Conservation (phyloP, 2,888 invertebrate species). For the Agrochola circellaris region DNA sequence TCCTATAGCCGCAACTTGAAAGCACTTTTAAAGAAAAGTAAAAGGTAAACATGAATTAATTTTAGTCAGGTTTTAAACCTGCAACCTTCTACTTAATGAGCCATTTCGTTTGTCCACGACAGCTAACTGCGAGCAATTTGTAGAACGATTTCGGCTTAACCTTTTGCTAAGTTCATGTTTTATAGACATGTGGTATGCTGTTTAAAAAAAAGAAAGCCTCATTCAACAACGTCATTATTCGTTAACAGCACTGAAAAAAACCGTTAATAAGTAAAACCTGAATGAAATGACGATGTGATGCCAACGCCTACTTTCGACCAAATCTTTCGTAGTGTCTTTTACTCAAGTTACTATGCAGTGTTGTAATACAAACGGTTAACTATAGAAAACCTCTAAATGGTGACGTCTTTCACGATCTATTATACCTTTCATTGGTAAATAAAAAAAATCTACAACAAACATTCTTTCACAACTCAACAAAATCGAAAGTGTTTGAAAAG, state of each 20-base stretch:
- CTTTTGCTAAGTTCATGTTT: conserved; percentile 3
- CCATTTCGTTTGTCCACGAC: too few relatives aligned
- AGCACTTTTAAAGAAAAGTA: neutral
- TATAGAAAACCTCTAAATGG: conserved; percentile 33
- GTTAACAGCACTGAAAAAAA: conserved; percentile 28
- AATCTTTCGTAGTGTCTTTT: conserved; percentile 7
- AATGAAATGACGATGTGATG: conserved; percentile 8
- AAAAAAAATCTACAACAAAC: conserved; percentile 67
- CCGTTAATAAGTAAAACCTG: conserved; percentile 38
- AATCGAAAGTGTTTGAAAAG: conserved; percentile 82
- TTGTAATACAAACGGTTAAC: conserved; percentile 37
- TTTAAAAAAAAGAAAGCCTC: conserved; percentile 45
- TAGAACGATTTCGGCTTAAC: neutral
- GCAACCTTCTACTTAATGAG: neutral
- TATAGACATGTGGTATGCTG: neutral
- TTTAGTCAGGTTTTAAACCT: neutral
- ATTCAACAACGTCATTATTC: conserved; percentile 5
- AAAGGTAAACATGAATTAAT: neutral
- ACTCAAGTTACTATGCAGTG: conserved; percentile 22
- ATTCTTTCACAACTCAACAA: conserved; percentile 72
- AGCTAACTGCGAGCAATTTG: neutral
- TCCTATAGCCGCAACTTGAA: too few relatives aligned
- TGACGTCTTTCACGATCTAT: conserved; percentile 48
- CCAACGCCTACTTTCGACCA: conserved; percentile 22
- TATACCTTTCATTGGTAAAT: conserved; percentile 50